These are phyloP conservation scores for Papilio protenor DNA, from an alignment of 2,888 invertebrate genomes.

Conservation along the genomic window DNA sequence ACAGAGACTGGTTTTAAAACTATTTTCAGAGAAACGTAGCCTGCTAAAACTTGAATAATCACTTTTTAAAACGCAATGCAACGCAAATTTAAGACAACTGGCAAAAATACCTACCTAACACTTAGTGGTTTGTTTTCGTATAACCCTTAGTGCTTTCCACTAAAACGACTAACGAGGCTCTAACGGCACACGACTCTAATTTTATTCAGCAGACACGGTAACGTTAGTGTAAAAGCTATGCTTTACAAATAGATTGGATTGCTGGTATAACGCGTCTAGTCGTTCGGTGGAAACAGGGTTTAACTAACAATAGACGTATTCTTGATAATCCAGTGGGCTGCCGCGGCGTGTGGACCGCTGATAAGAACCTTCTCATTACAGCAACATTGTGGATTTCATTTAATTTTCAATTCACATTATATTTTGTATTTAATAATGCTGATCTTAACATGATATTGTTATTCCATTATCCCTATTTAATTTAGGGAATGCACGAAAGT, in stretches of 20 bases:
- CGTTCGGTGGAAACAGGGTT: background rate
- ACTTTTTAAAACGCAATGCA: too few relatives aligned
- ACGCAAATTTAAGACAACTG: too few relatives aligned
- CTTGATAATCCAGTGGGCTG: constrained; percentile 16
- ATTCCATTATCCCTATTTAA: background rate
- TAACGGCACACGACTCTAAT: background rate
- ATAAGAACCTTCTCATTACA: constrained; percentile 16
- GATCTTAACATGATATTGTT: background rate
- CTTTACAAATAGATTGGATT: too few relatives aligned
- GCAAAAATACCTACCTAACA: background rate
- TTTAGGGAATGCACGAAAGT: background rate
- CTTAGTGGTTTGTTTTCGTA: background rate
- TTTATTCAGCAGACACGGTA: background rate
- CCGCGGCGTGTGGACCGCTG: background rate
- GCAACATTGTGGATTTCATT: constrained; percentile 4
- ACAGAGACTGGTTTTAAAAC: too few relatives aligned
- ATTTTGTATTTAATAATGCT: constrained; percentile 11
- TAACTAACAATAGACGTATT: constrained; percentile 11
- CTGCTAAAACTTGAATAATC: too few relatives aligned
- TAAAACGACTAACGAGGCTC: background rate
- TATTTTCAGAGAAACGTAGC: too few relatives aligned
- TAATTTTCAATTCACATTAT: constrained; percentile 19
- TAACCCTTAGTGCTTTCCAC: background rate
- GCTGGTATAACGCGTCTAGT: background rate
- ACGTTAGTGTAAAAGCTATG: background rate